Conservation (phyloP, 2,888 invertebrate species). For the Diplolepis rosae region DNA sequence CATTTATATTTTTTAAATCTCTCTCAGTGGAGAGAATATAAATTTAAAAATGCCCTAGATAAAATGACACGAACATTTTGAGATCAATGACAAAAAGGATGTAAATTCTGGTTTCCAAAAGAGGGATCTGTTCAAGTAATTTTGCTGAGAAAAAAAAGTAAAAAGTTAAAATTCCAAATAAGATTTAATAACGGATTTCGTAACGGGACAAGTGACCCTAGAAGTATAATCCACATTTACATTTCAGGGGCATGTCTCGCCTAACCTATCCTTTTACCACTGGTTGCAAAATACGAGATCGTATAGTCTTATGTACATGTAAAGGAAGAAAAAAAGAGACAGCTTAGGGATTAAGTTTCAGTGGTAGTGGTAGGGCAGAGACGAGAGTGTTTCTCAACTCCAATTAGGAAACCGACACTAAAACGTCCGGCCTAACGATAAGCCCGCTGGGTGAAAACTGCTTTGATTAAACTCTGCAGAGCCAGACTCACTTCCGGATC, state of each 20-base stretch:
- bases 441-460: conserved; percentile 37
- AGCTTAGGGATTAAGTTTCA: conserved; percentile 39
- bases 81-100: too few relatives aligned
- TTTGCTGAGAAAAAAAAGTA: too few relatives aligned
- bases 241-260: conserved; percentile 15
- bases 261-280: conserved; percentile 7
- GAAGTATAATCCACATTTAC: conserved; percentile 11
- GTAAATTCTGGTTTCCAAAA: too few relatives aligned
- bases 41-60: background rate
- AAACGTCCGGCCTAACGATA: conserved; percentile 28
- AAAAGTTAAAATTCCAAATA: background rate
- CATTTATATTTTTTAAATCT: background rate
- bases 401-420: conserved; percentile 40
- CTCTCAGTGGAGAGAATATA: background rate
- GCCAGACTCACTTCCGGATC: conserved; percentile 30
- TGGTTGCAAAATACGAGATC: conserved; percentile 1
- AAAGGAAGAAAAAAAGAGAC: conserved; percentile 2
- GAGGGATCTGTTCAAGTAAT: too few relatives aligned
- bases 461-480: conserved; percentile 42
- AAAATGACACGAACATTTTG: too few relatives aligned
- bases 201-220: background rate
- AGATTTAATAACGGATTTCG: background rate
- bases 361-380: background rate
- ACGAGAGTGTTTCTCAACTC: conserved; percentile 31
- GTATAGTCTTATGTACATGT: background rate